Conservation (phyloP, 2,797 vertebrate genomes). For the Catostomus latipinnis region DNA sequence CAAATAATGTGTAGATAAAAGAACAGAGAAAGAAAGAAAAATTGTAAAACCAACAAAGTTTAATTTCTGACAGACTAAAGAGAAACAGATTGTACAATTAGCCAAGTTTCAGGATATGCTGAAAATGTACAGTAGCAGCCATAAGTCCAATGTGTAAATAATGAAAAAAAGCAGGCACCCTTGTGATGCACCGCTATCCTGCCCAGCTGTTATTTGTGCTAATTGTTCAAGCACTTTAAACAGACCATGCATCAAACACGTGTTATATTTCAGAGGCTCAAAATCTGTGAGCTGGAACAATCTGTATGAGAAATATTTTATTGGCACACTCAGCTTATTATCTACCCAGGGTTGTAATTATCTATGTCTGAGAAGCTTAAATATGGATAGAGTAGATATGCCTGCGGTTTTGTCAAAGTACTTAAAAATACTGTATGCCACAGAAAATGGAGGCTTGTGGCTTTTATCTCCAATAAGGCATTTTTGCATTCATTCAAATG, state of each 20-base stretch:
- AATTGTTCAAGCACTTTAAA: slow-evolving; percentile 15
- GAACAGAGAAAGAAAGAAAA: too few relatives aligned
- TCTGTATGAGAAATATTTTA: slow-evolving; percentile 7
- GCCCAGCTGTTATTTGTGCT: background rate
- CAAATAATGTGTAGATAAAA: too few relatives aligned
- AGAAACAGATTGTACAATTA: slow-evolving; percentile 39
- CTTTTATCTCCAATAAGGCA: too few relatives aligned
- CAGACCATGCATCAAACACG: background rate
- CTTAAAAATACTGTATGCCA: background rate
- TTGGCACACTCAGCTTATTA: background rate
- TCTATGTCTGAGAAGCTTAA: slow-evolving; percentile 16
- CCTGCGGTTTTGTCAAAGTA: slow-evolving; percentile 7
- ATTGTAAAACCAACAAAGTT: too few relatives aligned
- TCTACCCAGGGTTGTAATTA: background rate
- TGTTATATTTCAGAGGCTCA: background rate
- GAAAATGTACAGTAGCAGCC: slow-evolving; percentile 44
- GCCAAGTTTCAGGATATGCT: slow-evolving; percentile 36
- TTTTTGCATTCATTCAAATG: too few relatives aligned
- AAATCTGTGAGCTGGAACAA: slow-evolving; percentile 10
- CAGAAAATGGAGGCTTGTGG: background rate
- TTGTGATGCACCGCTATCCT: background rate
- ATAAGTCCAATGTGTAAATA: slow-evolving; percentile 48
- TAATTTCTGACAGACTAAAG: too few relatives aligned
- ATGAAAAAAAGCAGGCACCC: slow-evolving; percentile 36
- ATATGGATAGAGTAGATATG: slow-evolving; percentile 7